Base-by-base conservation (phyloP, 2,113 vertebrate genomes). In the Thamnaconus septentrionalis region DNA sequence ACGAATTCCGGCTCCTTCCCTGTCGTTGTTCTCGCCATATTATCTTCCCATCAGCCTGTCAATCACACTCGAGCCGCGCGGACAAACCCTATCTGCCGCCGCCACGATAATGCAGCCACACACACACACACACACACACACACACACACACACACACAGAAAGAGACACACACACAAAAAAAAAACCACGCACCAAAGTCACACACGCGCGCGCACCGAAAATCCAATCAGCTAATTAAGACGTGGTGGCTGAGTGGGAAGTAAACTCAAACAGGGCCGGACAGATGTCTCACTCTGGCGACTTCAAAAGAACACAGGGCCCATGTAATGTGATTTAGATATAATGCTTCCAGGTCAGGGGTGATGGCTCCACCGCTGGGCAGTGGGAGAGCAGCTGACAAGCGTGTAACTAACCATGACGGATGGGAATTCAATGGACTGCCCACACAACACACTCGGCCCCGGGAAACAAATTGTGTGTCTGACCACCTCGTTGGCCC, bases 401-500 rank as follows among this genome's bases (percentile, higher is more conserved):
- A 72, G 84, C 87, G 84, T 88, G 86, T 91, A 91, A 91, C 90
- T 90, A 92, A 92, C 87, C 90, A 90, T 91, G 91, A 93, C 88
- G 85, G 89, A 91, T 91, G 88, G 77, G 78, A 85, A 90, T 90
- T 90, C 87, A 91, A 91, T 90, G 86, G 89, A 91, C 82, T 90
- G 85, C 75, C 79, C 82, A 78, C 85, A 85, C 81, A 43, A 67
- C 78, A 82, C 80, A 80, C 78, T 83, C 59, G 31, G 59, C 78
- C 73, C 64, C 41, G n/a, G 18, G 80, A 85, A 73, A 83, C 85
- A 87, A 80, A 85, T 84, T 61, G 79, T 58, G 67, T 64, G 60
- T 73, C 75, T 76, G 75, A 83, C 71, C 80, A 82, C 70, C 79
- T 85, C 73, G 75, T 82, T 56, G 56, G 74, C 62, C 51, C 1